Percentiles rank a stretch among this genome's conserved stretches.
phyloP scores from a whole-genome alignment of 2,113 vertebrate genomes.

The Takifugu flavidus region DNA sequence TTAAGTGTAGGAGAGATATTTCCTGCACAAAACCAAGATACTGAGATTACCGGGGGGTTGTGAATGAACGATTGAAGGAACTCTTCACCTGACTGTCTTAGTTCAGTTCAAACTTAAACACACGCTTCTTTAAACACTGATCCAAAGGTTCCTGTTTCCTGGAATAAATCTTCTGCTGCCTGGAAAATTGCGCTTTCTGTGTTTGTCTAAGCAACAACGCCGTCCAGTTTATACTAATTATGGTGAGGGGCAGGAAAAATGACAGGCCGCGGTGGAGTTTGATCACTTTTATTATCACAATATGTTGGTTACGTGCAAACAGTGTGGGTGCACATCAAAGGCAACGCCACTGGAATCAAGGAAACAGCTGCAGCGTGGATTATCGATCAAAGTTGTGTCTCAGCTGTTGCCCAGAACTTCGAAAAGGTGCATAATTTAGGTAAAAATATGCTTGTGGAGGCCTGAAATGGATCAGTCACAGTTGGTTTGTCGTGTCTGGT shows the following conservation, averaged over 20 bases:
- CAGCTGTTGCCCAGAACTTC: background rate
- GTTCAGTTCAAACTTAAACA: background rate
- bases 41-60: too few species aligned
- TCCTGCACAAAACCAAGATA: too few species aligned
- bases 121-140: constrained; percentile 5
- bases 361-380: background rate
- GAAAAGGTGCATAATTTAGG: background rate
- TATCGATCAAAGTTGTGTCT: background rate
- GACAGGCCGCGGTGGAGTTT: background rate
- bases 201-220: constrained; percentile 29
- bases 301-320: constrained; percentile 15
- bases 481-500: too few species aligned
- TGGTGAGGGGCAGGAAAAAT: constrained; percentile 18
- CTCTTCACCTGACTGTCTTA: background rate
- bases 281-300: constrained; percentile 30
- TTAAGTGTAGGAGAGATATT: background rate
- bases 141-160: constrained; percentile 32
- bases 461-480: too few species aligned
- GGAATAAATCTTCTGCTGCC: constrained; percentile 36
- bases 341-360: background rate
- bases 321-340: constrained; percentile 8
- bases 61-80: background rate
- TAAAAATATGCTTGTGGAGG: background rate
- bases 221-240: constrained; percentile 32
- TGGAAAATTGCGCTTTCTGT: constrained; percentile 26